Evolutionary conservation across 2,888 invertebrate species (phyloP), one percentile per base, ranked within the genome.

Genomic region (Pegoplata infirma): DNA sequence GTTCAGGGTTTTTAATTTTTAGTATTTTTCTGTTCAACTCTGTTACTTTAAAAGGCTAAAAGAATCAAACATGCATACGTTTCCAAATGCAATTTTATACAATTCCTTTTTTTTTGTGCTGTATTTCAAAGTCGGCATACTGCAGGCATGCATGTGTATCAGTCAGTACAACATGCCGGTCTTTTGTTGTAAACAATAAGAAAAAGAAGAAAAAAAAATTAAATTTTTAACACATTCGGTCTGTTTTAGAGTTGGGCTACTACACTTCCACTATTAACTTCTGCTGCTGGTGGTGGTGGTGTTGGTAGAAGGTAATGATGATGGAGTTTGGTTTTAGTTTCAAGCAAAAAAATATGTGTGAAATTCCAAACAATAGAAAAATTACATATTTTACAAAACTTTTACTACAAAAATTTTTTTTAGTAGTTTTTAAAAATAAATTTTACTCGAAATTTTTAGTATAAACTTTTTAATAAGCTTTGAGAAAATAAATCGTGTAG

Each of bases 1-100:
- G 73, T 73, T 73, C 73, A 73, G 58, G 73, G 66, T 58, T 73
- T 59, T 40, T 44, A 16, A 14, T 53, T 25, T 10, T 63, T 55
- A 46, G 3, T 32, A 6, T 47, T 46, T 44, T 53, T 44, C 46
- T 3, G 3, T 51, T 46, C 8, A 47, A 63, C 23, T 32, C 10
- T 8, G 32, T 32, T 32, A 32, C 32, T 32, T 32, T 32, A 10
- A 32, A 63, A 51, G 46, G 32, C 55, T 16, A 72, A n/a, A 63
- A 55, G 46, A 16, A 55, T 47, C 19, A 32, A 47, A 59, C 25
- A 40, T 40, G 36, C 36, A 40, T 40, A 40, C 2, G n/a, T n/a
- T 40, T 12, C 46, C 44, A 5, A 36, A 36, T 56, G 55, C 40
- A 64, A 56, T 64, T 47, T 5, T n/a, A n/a, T 5, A 40, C 64